Evolutionary conservation across 2,888 invertebrate genomes (phyloP), one percentile per base, ranked within the genome.

Genomic region (Drosophila crucigera): DNA sequence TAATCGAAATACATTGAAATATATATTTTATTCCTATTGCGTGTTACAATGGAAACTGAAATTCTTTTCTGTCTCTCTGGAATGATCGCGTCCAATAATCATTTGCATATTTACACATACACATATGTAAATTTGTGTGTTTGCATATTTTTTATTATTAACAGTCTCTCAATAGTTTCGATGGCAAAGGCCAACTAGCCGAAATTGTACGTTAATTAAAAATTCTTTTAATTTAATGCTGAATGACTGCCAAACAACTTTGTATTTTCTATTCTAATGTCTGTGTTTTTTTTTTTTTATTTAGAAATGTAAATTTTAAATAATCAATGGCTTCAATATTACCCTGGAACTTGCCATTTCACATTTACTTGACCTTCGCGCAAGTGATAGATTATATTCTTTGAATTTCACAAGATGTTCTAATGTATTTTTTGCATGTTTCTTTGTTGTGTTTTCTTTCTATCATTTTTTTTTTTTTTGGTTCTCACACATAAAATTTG

Each of bases 341-440:
- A n/a, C 14, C 6, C 25, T 68, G 19, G 25, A 39, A 19, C 47
- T 53, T 35, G 33, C 61, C 47, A 4, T 41, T 56, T 71, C 65
- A 58, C 53, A 55, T 79, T 65, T 43, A 54, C 25, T 63, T 72
- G 66, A 71, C 75, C 75, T 61, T 65, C 53, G 56, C 14, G 14
- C 47, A 31, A 33, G 41, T 39, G 55, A 25, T 67, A 50, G 37
- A 65, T 66, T 33, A n/a, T 50, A 14, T 47, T 16, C 63, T 64
- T 22, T 22, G 41, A 50, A 37, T 28, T 31, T 53, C 61, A 52
- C 31, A 10, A 43, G 9, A 65, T n/a, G 49, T 33, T 52, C 16
- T 89, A 86, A 79, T 89, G 60, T 31, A 63, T 14, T 49, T 43
- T 62, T 81, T 49, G 87, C 86, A 78, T 84, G 89, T 54, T 76